Evolutionary conservation across 2,113 vertebrate species (phyloP).

Genomic region (Tympanuchus pallidicinctus): DNA sequence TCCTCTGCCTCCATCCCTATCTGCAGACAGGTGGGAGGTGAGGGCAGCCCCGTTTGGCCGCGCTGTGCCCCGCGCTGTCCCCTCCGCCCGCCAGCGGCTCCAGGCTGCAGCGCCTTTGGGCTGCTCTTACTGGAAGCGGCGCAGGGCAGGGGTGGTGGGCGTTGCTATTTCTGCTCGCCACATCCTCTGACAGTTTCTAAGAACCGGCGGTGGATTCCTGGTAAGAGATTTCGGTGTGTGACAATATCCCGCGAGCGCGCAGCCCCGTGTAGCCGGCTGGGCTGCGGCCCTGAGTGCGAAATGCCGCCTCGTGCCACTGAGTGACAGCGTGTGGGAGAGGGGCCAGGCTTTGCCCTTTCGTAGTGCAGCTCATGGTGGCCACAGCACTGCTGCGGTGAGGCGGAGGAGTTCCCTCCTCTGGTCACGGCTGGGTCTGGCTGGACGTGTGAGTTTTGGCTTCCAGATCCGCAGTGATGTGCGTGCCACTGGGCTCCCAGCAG

Average conservation of each 20-base stretch:
- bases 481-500: background rate
- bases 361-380: background rate
- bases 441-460: background rate
- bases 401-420: slow-evolving; percentile 15
- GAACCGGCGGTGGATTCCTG: slow-evolving; percentile 75
- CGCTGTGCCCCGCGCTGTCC: background rate
- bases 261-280: background rate
- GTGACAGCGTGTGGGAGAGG: rapidly evolving
- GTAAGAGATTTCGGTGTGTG: slow-evolving; percentile 60
- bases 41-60: background rate
- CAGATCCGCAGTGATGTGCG: rapidly evolving
- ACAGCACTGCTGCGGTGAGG: background rate
- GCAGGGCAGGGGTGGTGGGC: slow-evolving; percentile 31
- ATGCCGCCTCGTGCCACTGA: background rate
- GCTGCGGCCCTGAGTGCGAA: background rate
- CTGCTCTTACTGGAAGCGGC: background rate
- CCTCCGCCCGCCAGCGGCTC: background rate
- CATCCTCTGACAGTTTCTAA: slow-evolving; percentile 85
- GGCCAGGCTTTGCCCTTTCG: background rate
- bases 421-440: rapidly evolving
- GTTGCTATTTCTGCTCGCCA: slow-evolving; percentile 78
- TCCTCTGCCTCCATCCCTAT: background rate
- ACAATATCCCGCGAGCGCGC: background rate
- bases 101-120: background rate
- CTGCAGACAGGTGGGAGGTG: background rate